These are phyloP conservation scores for Diorhabda elongata DNA, from an alignment of 1,140 invertebrate genomes.

Conservation along the genomic window DNA sequence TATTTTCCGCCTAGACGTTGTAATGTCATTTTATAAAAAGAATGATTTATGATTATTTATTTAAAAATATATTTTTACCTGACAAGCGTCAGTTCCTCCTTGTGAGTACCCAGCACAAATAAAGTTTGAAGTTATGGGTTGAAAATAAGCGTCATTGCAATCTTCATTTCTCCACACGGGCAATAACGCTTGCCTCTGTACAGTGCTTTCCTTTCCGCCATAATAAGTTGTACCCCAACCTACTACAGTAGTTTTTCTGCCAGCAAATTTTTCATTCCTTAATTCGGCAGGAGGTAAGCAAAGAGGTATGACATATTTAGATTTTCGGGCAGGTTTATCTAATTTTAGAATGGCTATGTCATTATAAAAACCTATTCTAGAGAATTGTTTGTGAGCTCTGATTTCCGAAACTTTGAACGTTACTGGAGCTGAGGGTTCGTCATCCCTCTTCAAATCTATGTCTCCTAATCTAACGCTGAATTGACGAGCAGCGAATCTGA, in stretches of 20 bases:
- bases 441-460: constrained; percentile 75
- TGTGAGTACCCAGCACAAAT: constrained; percentile 86
- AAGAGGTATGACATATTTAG: constrained; percentile 82
- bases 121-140: constrained; percentile 86
- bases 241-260: constrained; percentile 74
- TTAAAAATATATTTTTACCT: constrained; percentile 53
- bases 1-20: too few relatives aligned
- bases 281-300: constrained; percentile 69
- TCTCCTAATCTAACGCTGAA: constrained; percentile 86
- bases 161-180: constrained; percentile 90
- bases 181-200: constrained; percentile 75
- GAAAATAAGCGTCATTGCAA: constrained; percentile 85
- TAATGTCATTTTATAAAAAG: too few relatives aligned
- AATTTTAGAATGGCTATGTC: constrained; percentile 83
- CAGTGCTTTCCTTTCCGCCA: constrained; percentile 78
- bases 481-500: constrained; percentile 77
- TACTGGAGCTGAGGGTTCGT: constrained; percentile 74
- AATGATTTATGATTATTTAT: not conserved
- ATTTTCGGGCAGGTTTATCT: constrained; percentile 66
- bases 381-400: constrained; percentile 75
- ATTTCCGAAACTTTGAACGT: constrained; percentile 74
- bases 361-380: constrained; percentile 83
- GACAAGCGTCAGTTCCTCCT: constrained; percentile 88
- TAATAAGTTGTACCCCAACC: constrained; percentile 90
- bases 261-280: constrained; percentile 60